A percentile compares a stretch with the other conserved stretches of the same genome.
Evolutionary conservation across 2,797 vertebrate genomes (phyloP).

Genomic region (Thunnus albacares): DNA sequence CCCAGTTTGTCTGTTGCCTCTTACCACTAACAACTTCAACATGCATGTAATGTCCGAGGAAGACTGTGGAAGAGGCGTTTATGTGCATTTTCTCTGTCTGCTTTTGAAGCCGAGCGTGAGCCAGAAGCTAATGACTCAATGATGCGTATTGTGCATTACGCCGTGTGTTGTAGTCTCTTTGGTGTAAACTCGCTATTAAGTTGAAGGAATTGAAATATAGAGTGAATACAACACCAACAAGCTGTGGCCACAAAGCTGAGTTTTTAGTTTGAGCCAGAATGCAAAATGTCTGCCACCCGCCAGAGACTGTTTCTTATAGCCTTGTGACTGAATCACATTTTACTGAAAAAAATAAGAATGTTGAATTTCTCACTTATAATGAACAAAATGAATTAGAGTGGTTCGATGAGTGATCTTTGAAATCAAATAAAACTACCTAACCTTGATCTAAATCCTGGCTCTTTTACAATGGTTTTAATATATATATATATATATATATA

Average conservation of each 20-base stretch:
- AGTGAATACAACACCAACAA: slow-evolving; percentile 40
- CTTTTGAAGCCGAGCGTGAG: slow-evolving; percentile 31
- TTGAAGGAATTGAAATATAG: slow-evolving; percentile 31
- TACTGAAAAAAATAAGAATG: neutral
- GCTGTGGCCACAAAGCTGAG: slow-evolving; percentile 23
- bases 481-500: too few relatives aligned
- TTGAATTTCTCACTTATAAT: slow-evolving; percentile 20
- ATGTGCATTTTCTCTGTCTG: slow-evolving; percentile 10
- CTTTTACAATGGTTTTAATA: neutral
- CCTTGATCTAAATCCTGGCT: neutral
- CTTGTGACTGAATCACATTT: slow-evolving; percentile 34
- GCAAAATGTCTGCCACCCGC: slow-evolving; percentile 41
- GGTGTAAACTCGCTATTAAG: slow-evolving; percentile 33
- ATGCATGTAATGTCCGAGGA: slow-evolving; percentile 21
- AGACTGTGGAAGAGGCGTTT: neutral
- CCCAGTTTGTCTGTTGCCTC: slow-evolving; percentile 36
- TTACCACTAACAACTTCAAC: slow-evolving; percentile 33
- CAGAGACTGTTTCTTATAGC: slow-evolving; percentile 30
- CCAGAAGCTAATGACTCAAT: slow-evolving; percentile 59
- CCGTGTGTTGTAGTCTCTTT: slow-evolving; percentile 43
- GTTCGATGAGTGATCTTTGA: neutral
- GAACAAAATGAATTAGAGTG: neutral
- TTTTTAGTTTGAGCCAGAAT: slow-evolving; percentile 49
- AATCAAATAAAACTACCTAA: neutral
- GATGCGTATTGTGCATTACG: slow-evolving; percentile 40